phyloP scores from a whole-genome alignment of 2,113 vertebrate species.

The Erythrolamprus reginae region DNA sequence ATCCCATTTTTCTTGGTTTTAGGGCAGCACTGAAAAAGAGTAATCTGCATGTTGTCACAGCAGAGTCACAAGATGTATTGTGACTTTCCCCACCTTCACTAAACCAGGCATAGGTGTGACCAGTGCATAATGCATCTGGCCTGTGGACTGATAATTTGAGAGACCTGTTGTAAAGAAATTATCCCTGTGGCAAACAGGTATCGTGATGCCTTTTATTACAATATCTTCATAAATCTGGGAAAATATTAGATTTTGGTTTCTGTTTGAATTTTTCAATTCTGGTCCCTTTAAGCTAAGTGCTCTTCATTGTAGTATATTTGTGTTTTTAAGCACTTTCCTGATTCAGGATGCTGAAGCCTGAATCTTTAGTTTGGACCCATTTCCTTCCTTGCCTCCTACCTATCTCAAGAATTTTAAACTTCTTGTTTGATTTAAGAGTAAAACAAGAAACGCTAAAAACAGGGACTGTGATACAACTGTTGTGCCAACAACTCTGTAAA shows the following conservation, averaged over 20 bases:
- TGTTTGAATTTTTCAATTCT: background rate
- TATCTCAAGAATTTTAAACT: background rate
- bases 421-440: background rate
- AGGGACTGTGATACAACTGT: background rate
- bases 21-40: too few relatives aligned
- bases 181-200: background rate
- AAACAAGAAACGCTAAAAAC: background rate
- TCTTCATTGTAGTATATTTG: background rate
- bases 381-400: background rate
- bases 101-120: too few relatives aligned
- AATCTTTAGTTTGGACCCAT: background rate
- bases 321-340: constrained; percentile 2
- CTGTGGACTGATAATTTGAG: too few relatives aligned
- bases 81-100: too few relatives aligned
- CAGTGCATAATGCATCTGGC: too few relatives aligned
- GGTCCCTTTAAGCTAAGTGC: background rate
- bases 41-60: too few relatives aligned
- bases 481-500: background rate
- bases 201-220: background rate
- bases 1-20: too few relatives aligned
- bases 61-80: too few relatives aligned
- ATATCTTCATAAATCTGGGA: background rate
- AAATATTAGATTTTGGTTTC: background rate
- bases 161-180: background rate
- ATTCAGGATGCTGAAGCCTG: background rate